These are phyloP conservation scores for Strigamia transsilvanica DNA, from an alignment of 2,888 invertebrate genomes.

Conservation along the genomic window DNA sequence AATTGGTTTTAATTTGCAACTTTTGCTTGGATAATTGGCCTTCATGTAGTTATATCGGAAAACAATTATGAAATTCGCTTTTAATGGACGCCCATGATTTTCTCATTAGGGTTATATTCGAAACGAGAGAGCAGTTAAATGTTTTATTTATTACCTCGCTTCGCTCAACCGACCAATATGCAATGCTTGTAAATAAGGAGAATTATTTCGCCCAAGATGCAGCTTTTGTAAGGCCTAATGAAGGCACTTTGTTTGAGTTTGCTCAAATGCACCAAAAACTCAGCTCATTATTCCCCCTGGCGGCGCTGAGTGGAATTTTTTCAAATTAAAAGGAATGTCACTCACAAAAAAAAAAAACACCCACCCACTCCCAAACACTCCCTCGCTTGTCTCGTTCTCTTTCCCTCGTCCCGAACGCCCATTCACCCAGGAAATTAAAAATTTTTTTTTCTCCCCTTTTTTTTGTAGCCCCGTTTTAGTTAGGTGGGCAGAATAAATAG, in stretches of 20 bases:
- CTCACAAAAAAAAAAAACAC: neutral
- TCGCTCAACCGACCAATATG: no score
- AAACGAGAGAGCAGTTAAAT: neutral
- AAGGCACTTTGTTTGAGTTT: conserved; percentile 4
- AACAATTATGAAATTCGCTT: neutral
- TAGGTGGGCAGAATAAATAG: neutral
- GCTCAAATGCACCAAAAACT: neutral
- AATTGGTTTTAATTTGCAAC: conserved; percentile 15
- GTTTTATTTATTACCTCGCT: conserved; percentile 11
- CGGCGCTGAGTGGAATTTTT: neutral
- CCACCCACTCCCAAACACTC: no score
- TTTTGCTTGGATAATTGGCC: conserved; percentile 13
- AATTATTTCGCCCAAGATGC: neutral
- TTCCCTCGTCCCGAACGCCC: neutral
- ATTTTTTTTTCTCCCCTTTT: neutral
- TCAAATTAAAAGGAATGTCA: conserved; percentile 20
- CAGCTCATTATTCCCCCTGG: conserved; percentile 13
- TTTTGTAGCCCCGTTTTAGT: neutral
- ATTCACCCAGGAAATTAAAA: conserved; percentile 9
- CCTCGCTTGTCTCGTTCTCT: neutral
- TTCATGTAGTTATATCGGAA: conserved; percentile 3
- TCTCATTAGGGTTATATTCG: conserved; percentile 8
- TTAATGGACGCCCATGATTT: conserved; percentile 17
- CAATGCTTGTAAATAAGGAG: neutral
- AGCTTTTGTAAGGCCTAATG: neutral